Conservation (phyloP, 2,888 invertebrate species). For the Hylaea fasciaria region DNA sequence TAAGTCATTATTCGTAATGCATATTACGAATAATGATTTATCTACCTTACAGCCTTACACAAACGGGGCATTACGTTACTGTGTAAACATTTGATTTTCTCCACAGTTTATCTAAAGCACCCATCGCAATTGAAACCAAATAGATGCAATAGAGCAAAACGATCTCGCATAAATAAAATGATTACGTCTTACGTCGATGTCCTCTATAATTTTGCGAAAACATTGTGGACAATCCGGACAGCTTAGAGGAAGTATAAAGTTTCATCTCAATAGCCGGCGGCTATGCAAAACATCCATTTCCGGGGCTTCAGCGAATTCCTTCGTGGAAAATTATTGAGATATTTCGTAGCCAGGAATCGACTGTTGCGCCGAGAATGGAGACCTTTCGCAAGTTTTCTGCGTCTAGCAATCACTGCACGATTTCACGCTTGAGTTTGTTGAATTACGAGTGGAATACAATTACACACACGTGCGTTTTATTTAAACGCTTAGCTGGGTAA, state of each 20-base stretch:
- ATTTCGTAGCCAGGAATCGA: constrained; percentile 14
- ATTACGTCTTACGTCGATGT: constrained; percentile 21
- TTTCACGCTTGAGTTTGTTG: no score
- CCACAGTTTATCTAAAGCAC: constrained; percentile 20
- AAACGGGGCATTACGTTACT: not conserved
- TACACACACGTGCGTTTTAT: no score
- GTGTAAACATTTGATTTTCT: constrained; percentile 7
- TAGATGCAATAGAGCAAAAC: constrained; percentile 10
- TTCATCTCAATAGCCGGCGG: constrained; percentile 26
- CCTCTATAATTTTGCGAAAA: constrained; percentile 28
- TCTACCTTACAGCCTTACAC: not conserved
- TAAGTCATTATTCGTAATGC: no score
- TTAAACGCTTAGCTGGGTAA: no score
- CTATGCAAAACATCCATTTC: constrained; percentile 43
- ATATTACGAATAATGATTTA: not conserved
- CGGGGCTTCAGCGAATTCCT: constrained; percentile 47
- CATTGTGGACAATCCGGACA: constrained; percentile 28
- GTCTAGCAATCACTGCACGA: not conserved
- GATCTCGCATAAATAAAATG: constrained; percentile 31
- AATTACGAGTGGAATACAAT: no score
- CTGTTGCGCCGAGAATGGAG: constrained; percentile 1
- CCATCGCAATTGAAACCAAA: constrained; percentile 25
- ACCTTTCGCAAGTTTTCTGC: constrained; percentile 10
- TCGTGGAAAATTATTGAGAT: constrained; percentile 42
- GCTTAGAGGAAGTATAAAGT: constrained; percentile 31